These are phyloP conservation scores for Ictalurus furcatus DNA, from an alignment of 2,113 vertebrate genomes.

Conservation along the genomic window DNA sequence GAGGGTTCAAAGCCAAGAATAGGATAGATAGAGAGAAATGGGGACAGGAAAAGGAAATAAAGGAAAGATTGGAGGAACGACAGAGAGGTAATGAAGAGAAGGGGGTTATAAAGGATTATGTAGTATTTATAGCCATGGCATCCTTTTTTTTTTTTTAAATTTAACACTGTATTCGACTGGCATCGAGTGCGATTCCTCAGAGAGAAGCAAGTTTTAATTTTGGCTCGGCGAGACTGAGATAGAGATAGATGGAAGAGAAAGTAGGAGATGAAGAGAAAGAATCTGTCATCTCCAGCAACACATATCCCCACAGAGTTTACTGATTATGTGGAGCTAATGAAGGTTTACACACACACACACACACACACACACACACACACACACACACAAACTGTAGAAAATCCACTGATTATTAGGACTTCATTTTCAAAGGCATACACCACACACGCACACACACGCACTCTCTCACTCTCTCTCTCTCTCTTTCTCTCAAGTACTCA, in stretches of 20 bases:
- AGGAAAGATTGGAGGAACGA: conserved; percentile 32
- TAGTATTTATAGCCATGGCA: conserved; percentile 69
- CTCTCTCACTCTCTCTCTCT: no score
- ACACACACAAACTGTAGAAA: conserved; percentile 8
- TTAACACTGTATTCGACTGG: conserved; percentile 64
- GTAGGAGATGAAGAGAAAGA: conserved; percentile 45
- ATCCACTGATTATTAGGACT: neutral
- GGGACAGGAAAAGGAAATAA: conserved; percentile 36
- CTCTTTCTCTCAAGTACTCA: neutral
- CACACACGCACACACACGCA: neutral
- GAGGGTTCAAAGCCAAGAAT: conserved; percentile 40
- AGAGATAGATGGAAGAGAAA: conserved; percentile 46
- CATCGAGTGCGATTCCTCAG: conserved; percentile 59
- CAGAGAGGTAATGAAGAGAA: conserved; percentile 64
- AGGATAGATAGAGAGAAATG: conserved; percentile 35
- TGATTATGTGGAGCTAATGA: conserved; percentile 65
- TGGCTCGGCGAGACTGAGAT: conserved; percentile 50
- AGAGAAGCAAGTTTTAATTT: conserved; percentile 69
- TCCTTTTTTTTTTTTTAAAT: conserved; percentile 35
- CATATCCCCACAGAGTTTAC: conserved; percentile 45
- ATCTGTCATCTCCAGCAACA: conserved; percentile 65
- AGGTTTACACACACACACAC: conserved; percentile 12
- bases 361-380: conserved; percentile 15
- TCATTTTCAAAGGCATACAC: conserved; percentile 8
- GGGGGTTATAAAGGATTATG: conserved; percentile 71